phyloP scores from a whole-genome alignment of 2,113 vertebrate genomes.

The Cyphotilapia sp. region DNA sequence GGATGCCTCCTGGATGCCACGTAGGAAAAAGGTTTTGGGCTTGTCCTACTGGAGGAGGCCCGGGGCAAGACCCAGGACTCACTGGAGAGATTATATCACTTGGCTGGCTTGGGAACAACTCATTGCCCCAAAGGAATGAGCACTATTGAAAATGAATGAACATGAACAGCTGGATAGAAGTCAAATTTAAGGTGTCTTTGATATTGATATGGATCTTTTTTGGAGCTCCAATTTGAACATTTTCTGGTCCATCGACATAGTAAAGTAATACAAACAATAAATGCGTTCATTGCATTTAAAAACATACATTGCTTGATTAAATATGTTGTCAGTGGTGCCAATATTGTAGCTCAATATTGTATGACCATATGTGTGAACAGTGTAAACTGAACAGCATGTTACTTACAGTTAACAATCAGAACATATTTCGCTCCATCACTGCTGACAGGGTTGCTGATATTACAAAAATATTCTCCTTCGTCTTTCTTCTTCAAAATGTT shows the following conservation, averaged over 20 bases:
- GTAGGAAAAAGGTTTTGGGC: no score
- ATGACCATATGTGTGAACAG: background rate
- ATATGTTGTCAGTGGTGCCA: accelerated
- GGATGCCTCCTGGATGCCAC: no score
- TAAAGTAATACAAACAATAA: accelerated
- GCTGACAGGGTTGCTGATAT: conserved; percentile 18
- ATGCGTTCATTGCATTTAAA: background rate
- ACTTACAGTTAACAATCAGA: conserved; percentile 39
- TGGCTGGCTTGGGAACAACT: background rate
- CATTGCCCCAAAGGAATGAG: background rate
- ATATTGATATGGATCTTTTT: background rate
- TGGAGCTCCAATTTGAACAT: accelerated
- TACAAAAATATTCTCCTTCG: conserved; percentile 35
- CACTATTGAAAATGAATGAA: background rate
- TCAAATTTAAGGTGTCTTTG: background rate
- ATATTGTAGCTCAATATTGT: accelerated
- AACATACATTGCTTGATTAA: background rate
- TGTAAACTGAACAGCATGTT: accelerated
- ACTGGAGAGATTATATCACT: background rate
- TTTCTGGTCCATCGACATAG: accelerated
- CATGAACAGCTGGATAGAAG: accelerated
- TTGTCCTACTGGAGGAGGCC: no score
- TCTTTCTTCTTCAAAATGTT: background rate
- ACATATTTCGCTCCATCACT: background rate
- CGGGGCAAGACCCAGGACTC: background rate